Base-by-base conservation (phyloP, 1,140 invertebrate genomes). In the Drosophila pallidifrons region DNA sequence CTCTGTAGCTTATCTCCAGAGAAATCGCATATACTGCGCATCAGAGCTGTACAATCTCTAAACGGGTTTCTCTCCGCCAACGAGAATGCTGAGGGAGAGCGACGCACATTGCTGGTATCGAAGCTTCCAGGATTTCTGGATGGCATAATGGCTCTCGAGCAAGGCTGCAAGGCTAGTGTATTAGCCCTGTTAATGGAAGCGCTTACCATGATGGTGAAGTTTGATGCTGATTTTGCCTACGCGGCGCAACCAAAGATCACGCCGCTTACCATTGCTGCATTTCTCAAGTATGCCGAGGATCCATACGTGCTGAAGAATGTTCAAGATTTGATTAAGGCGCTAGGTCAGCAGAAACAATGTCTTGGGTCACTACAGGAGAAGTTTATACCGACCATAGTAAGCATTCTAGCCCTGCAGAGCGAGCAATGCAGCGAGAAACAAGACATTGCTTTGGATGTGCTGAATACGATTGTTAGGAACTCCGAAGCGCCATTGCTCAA, bases 211-310 rank as follows among this genome's bases (percentile, higher is more conserved):
- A 93, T 97, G 61, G 91, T 96, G n/a, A 93, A 94, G 94, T 93
- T 97, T 55, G 96, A 97, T 92, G 93, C 94, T 49, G 93, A 93
- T 32, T 96, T 96, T 82, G 96, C 96, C 3, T 95, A 94, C 25
- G 94, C 94, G 10, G 92, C 94, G 16, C 95, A 96, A 81, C 93
- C 88, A 15, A 96, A 96, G 93, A 93, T 97, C 4, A 95, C 95
- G 49, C 95, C 96, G 1, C 82, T 97, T 38, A 94, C 95, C 5
- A 95, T 97, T 70, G 95, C 96, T 13, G 94, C 95, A 1, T 96
- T 97, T 85, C 92, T 97, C 0, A 96, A 96, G 90, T 95, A 93
- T 74, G 92, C 94, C 73, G 92, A 93, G 93, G 96, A 97, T 92
- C 96, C 95, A 8, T 94, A 94, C 43, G 93, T 97, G 28, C 92